These are phyloP conservation scores for Pristionchus maxplancki DNA, from an alignment of 2,888 invertebrate species.

Conservation along the genomic window DNA sequence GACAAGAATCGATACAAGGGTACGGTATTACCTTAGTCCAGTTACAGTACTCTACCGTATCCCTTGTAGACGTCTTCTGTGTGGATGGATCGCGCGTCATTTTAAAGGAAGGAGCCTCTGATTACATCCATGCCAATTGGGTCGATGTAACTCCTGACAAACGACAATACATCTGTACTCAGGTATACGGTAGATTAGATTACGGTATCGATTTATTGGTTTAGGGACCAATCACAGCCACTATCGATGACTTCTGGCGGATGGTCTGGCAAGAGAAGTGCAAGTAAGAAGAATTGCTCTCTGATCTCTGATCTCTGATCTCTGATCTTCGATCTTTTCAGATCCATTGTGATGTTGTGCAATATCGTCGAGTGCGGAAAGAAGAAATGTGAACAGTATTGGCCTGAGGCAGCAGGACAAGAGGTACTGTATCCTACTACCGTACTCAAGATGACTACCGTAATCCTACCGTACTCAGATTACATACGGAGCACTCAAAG, in stretches of 20 bases:
- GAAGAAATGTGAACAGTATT: slow-evolving; percentile 72
- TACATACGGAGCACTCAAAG: slow-evolving; percentile 59
- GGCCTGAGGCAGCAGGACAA: slow-evolving; percentile 59
- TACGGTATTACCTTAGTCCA: too few species aligned
- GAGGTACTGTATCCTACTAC: slow-evolving; percentile 32
- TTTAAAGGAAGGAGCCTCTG: slow-evolving; percentile 55
- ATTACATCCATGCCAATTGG: slow-evolving; percentile 73
- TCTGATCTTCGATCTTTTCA: neutral
- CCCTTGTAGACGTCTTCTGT: slow-evolving; percentile 63
- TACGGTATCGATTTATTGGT: slow-evolving; percentile 7
- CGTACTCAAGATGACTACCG: neutral
- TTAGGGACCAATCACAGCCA: slow-evolving; percentile 66
- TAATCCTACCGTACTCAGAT: slow-evolving; percentile 44
- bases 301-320: neutral
- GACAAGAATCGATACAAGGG: slow-evolving; percentile 71
- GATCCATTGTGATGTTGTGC: slow-evolving; percentile 67
- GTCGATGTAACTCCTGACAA: slow-evolving; percentile 57
- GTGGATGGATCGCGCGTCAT: slow-evolving; percentile 68
- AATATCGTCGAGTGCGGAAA: slow-evolving; percentile 67
- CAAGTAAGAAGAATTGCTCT: slow-evolving; percentile 17
- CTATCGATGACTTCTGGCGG: slow-evolving; percentile 69
- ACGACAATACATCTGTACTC: slow-evolving; percentile 66
- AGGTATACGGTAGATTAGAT: slow-evolving; percentile 49
- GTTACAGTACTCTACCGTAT: too few species aligned
- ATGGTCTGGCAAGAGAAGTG: slow-evolving; percentile 69